Percentiles rank a stretch among this genome's conserved stretches.
phyloP scores from a whole-genome alignment of 2,797 vertebrate species.

The Silurus aristotelis region DNA sequence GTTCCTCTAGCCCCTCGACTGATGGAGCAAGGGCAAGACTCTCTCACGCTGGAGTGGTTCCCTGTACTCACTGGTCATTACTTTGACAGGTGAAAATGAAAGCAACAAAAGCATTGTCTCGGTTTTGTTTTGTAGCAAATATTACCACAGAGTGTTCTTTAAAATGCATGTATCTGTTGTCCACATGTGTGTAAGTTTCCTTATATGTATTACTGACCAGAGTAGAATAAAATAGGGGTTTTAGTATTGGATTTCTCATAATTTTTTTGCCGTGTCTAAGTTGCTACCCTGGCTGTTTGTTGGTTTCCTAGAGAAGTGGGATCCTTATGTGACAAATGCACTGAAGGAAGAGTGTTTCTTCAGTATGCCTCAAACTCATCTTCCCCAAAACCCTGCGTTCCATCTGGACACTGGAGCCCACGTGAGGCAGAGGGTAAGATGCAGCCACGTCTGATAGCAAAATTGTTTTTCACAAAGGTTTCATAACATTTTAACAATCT shows the following conservation, averaged over 20 bases:
- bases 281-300: conserved; percentile 80
- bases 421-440: conserved; percentile 93
- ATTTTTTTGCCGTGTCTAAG: conserved; percentile 72
- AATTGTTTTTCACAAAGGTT: background rate
- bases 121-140: conserved; percentile 1
- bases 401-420: conserved; percentile 97
- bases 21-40: conserved; percentile 79
- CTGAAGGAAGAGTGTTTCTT: conserved; percentile 86
- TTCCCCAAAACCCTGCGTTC: conserved; percentile 90
- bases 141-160: no score
- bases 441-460: background rate
- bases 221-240: background rate
- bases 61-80: conserved; percentile 91
- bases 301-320: conserved; percentile 99
- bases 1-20: conserved; percentile 90
- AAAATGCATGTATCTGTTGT: background rate
- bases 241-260: background rate
- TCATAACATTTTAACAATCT: background rate
- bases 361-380: conserved; percentile 94
- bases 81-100: conserved; percentile 92
- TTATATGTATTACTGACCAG: background rate
- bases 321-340: conserved; percentile 94
- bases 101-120: background rate
- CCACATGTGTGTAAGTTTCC: background rate
- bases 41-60: conserved; percentile 92